Percentiles rank a stretch among this genome's conserved stretches.
These are phyloP conservation scores for Eurosta solidaginis DNA, from an alignment of 1,140 invertebrate species.

Conservation along the genomic window DNA sequence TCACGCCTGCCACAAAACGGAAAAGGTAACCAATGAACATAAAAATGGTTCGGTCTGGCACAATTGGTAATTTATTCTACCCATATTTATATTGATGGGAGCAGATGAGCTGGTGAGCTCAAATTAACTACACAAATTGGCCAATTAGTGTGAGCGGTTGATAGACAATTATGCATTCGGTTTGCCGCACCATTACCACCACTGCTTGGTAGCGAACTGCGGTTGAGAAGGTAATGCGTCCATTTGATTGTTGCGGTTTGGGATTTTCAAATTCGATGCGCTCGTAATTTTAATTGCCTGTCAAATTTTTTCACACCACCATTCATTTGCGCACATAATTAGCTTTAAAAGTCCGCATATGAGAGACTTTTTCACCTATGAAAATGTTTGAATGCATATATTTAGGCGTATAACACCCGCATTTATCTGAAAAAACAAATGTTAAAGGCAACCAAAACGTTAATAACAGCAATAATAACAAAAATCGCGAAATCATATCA, in stretches of 20 bases:
- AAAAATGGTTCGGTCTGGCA: too few species aligned
- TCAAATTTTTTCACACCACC: constrained; percentile 21
- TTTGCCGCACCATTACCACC: neutral
- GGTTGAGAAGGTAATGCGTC: neutral
- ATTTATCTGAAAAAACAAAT: neutral
- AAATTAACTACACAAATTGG: constrained; percentile 7
- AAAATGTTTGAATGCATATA: neutral
- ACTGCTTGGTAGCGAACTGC: neutral
- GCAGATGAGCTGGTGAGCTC: neutral
- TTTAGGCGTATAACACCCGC: neutral
- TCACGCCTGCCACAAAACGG: neutral
- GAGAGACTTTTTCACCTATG: neutral
- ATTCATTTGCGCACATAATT: neutral
- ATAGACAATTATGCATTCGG: neutral
- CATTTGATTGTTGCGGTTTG: constrained; percentile 14
- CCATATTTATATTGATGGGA: too few species aligned
- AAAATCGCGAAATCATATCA: neutral
- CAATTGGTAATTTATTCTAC: too few species aligned
- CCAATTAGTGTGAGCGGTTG: neutral
- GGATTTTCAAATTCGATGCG: neutral
- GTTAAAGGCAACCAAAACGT: neutral
- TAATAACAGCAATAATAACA: neutral
- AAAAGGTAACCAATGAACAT: too few species aligned
- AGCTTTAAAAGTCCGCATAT: neutral
- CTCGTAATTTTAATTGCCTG: constrained; percentile 24